Conservation (phyloP, 2,797 vertebrate species). For the Hoplostethus atlanticus region DNA sequence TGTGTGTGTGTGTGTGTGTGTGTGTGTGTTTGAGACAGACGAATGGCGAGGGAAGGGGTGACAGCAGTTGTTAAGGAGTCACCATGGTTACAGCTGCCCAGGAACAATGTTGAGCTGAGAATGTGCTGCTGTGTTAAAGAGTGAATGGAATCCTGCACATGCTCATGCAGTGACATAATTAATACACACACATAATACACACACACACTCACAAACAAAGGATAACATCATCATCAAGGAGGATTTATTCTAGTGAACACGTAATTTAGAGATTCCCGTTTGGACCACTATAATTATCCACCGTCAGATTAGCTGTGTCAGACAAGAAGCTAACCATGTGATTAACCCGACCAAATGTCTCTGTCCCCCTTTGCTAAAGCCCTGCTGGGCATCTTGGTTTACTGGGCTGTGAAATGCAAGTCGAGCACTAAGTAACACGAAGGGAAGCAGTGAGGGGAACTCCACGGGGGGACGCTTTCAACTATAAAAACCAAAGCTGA, state of each 20-base stretch:
- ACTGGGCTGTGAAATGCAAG: conserved; percentile 68
- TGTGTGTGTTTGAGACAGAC: conserved; percentile 18
- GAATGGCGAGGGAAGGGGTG: conserved; percentile 52
- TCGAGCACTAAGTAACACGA: conserved; percentile 29
- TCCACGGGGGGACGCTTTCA: conserved; percentile 43
- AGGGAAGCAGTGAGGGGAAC: conserved; percentile 34
- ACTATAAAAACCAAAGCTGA: neutral
- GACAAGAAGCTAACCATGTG: conserved; percentile 31
- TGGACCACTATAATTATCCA: conserved; percentile 28
- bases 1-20: conserved; percentile 25
- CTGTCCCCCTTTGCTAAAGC: conserved; percentile 69
- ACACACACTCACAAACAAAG: conserved; percentile 18
- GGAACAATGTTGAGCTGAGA: conserved; percentile 73
- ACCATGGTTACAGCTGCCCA: conserved; percentile 78
- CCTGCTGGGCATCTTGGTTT: conserved; percentile 72
- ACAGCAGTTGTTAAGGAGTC: conserved; percentile 79
- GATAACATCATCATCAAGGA: neutral
- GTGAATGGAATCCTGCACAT: conserved; percentile 60
- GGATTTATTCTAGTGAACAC: conserved; percentile 13
- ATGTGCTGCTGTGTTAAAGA: conserved; percentile 52
- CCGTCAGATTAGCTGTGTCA: conserved; percentile 50
- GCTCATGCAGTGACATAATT: conserved; percentile 12
- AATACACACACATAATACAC: conserved; percentile 21
- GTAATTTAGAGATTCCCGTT: conserved; percentile 8
- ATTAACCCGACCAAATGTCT: conserved; percentile 59